Evolutionary conservation across 2,888 invertebrate genomes (phyloP), one percentile per base, ranked within the genome.

Genomic region (Dendrolimus pini): DNA sequence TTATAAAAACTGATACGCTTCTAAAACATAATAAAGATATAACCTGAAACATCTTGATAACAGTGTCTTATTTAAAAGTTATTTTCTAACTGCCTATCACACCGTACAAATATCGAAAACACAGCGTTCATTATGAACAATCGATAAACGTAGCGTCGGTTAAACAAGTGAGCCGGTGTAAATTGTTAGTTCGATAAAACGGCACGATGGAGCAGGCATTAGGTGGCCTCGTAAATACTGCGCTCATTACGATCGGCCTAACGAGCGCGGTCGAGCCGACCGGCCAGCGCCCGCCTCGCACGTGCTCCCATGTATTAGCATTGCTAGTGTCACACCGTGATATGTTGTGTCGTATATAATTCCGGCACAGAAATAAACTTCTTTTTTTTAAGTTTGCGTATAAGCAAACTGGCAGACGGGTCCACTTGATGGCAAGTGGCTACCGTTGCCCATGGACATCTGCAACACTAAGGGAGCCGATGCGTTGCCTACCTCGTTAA

Each of bases 141-240:
- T 60, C 56, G 60, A 59, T 61, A 55, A 56, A 10, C 55, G 56
- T 52, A 47, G 56, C 58, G 61, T 67, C 62, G 63, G 60, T 63
- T 65, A 64, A 60, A 61, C 61, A 63, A 62, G 61, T 58, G 65
- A 61, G 59, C 64, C 62, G 65, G 67, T 65, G 65, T 67, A 68
- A 72, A 68, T 65, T 65, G 64, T 62, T 55, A 61, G 67, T 63
- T 67, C 63, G 54, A 62, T 65, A 64, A 65, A 71, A 64, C 61
- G 60, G 63, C 60, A 59, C 62, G 70, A 62, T 68, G 66, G 66
- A 69, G 66, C 72, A 69, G 71, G 75, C 74, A 71, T 77, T 70
- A 75, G 79, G 75, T 75, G 76, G 77, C 72, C 76, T 78, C 82
- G 77, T 83, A 85, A 85, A 85, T 80, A 80, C 71, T 68, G 66